Evolutionary conservation across 1,140 invertebrate species (phyloP).

Genomic region (Chymomyza costata): DNA sequence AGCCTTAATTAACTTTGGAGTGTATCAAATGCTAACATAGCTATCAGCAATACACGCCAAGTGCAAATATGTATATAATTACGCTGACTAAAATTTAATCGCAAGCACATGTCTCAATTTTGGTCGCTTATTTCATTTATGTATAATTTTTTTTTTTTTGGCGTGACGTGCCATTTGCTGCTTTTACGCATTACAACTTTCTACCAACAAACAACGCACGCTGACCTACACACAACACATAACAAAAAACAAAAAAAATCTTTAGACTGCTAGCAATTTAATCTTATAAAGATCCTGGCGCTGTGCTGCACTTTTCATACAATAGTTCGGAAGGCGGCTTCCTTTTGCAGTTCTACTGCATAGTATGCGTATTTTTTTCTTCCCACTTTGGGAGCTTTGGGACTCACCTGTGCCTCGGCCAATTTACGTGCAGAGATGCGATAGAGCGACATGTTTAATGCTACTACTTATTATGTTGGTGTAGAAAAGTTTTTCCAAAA

Average conservation of each 20-base stretch:
- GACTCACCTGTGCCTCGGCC: constrained; percentile 68
- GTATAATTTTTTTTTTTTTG: constrained; percentile 35
- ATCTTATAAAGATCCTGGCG: too few species aligned
- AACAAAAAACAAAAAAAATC: too few species aligned
- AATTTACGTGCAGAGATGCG: constrained; percentile 69
- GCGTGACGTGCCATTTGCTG: constrained; percentile 45
- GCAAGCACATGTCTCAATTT: constrained; percentile 54
- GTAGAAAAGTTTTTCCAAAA: constrained; percentile 23
- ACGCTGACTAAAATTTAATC: constrained; percentile 39
- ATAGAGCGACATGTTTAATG: constrained; percentile 56
- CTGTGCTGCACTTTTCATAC: constrained; percentile 11
- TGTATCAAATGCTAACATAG: too few species aligned
- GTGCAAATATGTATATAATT: background rate
- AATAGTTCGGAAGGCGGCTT: background rate
- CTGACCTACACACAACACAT: constrained; percentile 5
- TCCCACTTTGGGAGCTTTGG: too few species aligned
- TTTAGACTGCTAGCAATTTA: too few species aligned
- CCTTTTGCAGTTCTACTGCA: too few species aligned
- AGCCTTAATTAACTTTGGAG: background rate
- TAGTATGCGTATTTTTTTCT: too few species aligned
- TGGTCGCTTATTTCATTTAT: too few species aligned
- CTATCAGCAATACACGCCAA: too few species aligned
- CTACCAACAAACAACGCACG: background rate
- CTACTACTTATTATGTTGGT: constrained; percentile 34
- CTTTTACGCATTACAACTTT: too few species aligned